Conservation (phyloP, 1,140 invertebrate genomes). For the Drosophila melanica region DNA sequence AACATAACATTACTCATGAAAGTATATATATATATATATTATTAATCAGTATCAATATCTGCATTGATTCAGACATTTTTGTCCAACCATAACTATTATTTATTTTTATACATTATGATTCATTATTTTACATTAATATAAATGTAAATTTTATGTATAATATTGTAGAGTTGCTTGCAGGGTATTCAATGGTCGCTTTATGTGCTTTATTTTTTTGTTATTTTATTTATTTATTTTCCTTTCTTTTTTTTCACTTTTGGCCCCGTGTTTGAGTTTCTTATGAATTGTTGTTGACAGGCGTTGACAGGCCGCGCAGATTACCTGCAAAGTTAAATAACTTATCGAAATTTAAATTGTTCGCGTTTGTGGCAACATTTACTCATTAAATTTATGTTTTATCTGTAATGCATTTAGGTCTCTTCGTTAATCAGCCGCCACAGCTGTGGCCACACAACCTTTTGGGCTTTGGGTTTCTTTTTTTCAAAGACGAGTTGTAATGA, state of each 20-base stretch:
- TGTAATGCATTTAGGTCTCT: constrained; percentile 8
- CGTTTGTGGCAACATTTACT: constrained; percentile 36
- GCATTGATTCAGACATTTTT: no score
- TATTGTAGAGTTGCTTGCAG: neutral
- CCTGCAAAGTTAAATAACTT: constrained; percentile 65
- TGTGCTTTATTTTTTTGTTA: constrained; percentile 3
- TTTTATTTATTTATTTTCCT: constrained; percentile 8
- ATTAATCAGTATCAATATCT: no score
- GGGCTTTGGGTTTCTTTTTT: no score
- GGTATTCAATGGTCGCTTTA: neutral
- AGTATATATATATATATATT: no score
- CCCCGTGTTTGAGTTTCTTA: constrained; percentile 56
- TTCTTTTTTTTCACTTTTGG: constrained; percentile 21
- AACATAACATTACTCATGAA: no score
- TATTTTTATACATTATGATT: no score
- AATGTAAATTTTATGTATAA: no score
- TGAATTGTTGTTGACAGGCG: constrained; percentile 17
- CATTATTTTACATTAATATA: no score
- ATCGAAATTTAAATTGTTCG: constrained; percentile 42
- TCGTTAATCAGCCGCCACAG: neutral
- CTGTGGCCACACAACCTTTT: neutral
- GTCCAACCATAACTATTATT: no score
- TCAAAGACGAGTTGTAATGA: no score
- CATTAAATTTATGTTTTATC: constrained; percentile 32
- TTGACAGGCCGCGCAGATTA: constrained; percentile 62